Evolutionary conservation across 2,113 vertebrate species (phyloP).

Genomic region (Neofelis nebulosa): DNA sequence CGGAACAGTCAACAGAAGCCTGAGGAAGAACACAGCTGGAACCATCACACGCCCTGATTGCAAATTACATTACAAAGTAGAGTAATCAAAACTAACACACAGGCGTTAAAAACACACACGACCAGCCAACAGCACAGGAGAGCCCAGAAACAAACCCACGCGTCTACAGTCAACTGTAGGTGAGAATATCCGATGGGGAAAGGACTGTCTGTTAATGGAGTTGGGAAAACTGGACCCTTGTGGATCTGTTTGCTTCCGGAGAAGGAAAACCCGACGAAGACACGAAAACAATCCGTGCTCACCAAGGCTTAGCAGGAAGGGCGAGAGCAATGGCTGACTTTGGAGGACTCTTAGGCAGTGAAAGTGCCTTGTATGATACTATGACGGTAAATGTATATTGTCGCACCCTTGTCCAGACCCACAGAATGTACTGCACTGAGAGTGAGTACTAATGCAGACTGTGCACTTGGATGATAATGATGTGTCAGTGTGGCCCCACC

Average conservation of each 20-base stretch:
- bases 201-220: too few species aligned
- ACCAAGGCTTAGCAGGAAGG: not conserved
- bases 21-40: not conserved
- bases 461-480: too few species aligned
- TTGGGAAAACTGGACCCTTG: not conserved
- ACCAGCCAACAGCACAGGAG: not conserved
- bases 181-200: not conserved
- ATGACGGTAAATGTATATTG: accelerated
- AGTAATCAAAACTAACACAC: not conserved
- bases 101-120: not conserved
- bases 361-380: too few species aligned
- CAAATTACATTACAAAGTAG: not conserved
- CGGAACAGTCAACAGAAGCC: not conserved
- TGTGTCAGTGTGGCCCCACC: not conserved
- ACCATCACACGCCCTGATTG: not conserved
- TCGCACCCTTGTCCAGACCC: not conserved
- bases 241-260: not conserved
- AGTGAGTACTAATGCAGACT: too few species aligned
- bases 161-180: not conserved
- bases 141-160: not conserved
- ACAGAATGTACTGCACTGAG: not conserved
- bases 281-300: not conserved
- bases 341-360: not conserved
- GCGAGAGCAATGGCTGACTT: too few species aligned
- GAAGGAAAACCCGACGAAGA: not conserved